Evolutionary conservation across 1,140 invertebrate genomes (phyloP).

Genomic region (Apis laboriosa): DNA sequence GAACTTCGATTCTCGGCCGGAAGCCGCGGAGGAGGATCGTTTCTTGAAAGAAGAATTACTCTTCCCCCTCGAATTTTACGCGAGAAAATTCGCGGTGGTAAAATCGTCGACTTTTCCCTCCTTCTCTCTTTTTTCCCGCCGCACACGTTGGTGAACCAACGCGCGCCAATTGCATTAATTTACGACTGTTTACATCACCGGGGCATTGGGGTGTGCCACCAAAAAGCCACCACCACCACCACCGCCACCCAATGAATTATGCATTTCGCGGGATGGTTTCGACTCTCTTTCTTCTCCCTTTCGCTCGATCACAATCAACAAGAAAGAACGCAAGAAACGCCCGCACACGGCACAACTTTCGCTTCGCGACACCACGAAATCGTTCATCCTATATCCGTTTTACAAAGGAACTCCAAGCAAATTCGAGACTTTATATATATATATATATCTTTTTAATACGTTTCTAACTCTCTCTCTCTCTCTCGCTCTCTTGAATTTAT

Average conservation of each 20-base stretch:
- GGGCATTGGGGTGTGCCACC: conserved; percentile 41
- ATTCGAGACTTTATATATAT: not conserved
- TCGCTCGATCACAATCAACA: not conserved
- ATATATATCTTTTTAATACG: no score
- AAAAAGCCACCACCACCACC: conserved; percentile 41
- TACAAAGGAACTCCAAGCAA: not conserved
- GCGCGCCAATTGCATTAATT: conserved; percentile 59
- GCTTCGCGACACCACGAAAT: conserved; percentile 17
- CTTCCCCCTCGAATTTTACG: no score
- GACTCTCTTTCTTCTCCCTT: conserved; percentile 34
- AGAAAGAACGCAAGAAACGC: no score
- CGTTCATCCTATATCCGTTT: not conserved
- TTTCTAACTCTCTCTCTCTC: no score
- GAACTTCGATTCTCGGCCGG: no score
- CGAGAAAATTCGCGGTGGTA: not conserved
- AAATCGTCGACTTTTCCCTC: not conserved
- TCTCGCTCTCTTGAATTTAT: conserved; percentile 13
- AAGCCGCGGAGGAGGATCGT: no score
- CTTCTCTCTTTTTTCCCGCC: not conserved
- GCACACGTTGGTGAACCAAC: conserved; percentile 18
- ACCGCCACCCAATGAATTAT: conserved; percentile 65
- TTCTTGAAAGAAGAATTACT: no score
- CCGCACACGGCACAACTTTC: not conserved
- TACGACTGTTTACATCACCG: conserved; percentile 64
- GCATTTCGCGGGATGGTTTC: conserved; percentile 50